phyloP scores from a whole-genome alignment of 2,888 invertebrate species.

The Choreutis nemorana region DNA sequence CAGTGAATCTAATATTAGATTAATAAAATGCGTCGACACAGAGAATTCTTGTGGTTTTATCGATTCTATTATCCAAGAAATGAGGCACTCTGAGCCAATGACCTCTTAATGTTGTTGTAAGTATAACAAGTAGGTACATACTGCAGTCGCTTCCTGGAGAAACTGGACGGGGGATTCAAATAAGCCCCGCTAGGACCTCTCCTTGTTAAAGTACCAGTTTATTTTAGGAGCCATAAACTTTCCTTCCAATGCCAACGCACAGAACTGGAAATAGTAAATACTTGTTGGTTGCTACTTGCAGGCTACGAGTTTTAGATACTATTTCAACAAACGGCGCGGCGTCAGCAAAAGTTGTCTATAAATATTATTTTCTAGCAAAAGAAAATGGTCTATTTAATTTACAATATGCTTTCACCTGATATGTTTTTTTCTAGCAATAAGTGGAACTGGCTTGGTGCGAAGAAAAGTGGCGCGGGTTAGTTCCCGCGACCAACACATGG shows the following conservation, averaged over 20 bases:
- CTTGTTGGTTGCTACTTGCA: too few species aligned
- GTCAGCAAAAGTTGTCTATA: too few species aligned
- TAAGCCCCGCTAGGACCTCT: conserved; percentile 11
- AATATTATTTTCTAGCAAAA: too few species aligned
- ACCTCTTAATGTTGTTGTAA: conserved; percentile 43
- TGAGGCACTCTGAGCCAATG: conserved; percentile 25
- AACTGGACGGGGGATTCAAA: conserved; percentile 13
- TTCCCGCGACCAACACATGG: conserved; percentile 31
- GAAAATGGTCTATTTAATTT: too few species aligned
- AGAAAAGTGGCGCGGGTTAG: conserved; percentile 36
- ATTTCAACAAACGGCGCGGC: not conserved
- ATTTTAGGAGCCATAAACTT: conserved; percentile 14
- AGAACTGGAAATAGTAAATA: too few species aligned
- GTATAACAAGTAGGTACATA: conserved; percentile 25
- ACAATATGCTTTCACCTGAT: conserved; percentile 12
- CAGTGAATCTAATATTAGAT: too few species aligned
- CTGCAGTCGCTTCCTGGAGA: conserved; percentile 30
- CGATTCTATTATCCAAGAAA: conserved; percentile 11
- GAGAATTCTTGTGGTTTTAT: too few species aligned
- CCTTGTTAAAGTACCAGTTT: conserved; percentile 12
- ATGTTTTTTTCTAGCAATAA: conserved; percentile 16
- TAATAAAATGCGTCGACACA: too few species aligned
- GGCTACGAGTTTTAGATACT: conserved; percentile 1
- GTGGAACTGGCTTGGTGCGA: conserved; percentile 19
- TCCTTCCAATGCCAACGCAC: conserved; percentile 6